Evolutionary conservation across 1,140 invertebrate species (phyloP).

Genomic region (Brachionus manjavacas): DNA sequence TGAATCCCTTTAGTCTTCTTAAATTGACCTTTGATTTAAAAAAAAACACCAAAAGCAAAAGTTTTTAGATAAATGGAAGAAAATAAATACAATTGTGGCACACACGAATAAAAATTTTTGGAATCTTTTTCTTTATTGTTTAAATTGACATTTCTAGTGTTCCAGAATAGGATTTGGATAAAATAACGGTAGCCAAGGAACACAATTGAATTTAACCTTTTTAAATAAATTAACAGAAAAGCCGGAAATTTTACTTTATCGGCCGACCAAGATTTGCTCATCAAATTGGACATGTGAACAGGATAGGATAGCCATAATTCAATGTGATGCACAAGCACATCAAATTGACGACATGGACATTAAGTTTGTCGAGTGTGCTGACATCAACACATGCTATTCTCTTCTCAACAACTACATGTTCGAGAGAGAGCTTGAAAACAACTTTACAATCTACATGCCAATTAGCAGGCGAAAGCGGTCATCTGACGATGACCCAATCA

Average conservation of each 20-base stretch:
- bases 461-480: background rate
- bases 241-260: background rate
- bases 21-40: too few species aligned
- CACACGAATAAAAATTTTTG: too few species aligned
- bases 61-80: too few species aligned
- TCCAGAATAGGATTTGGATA: too few species aligned
- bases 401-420: background rate
- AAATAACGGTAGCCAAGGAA: background rate
- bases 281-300: constrained; percentile 30
- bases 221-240: background rate
- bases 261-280: background rate
- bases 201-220: background rate
- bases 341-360: constrained; percentile 8
- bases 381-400: constrained; percentile 9
- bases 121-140: too few species aligned
- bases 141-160: too few species aligned
- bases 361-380: background rate
- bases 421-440: background rate
- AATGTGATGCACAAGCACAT: constrained; percentile 29
- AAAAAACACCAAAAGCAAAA: too few species aligned
- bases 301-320: background rate
- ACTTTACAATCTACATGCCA: background rate
- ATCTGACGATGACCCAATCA: background rate
- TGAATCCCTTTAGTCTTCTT: too few species aligned
- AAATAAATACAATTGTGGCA: too few species aligned